Percentiles rank a stretch among this genome's conserved stretches.
phyloP scores from a whole-genome alignment of 2,797 vertebrate species.

The Coccyzus lansbergi region DNA sequence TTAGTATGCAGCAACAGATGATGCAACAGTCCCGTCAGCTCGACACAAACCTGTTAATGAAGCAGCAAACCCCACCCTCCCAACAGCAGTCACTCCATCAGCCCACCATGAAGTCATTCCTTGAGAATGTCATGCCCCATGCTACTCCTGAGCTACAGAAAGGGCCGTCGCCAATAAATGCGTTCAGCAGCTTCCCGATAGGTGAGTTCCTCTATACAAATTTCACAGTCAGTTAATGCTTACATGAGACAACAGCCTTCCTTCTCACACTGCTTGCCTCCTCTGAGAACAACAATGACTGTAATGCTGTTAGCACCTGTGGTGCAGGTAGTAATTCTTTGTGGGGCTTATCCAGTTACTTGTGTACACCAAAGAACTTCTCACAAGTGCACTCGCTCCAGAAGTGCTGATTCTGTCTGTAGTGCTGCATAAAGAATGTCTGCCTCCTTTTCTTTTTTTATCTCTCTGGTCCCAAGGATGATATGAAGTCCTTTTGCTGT shows the following conservation, averaged over 20 bases:
- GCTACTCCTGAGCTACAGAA: conserved; percentile 91
- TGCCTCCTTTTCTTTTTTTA: background rate
- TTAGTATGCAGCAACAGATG: conserved; percentile 92
- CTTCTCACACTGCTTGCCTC: background rate
- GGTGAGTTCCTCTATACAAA: conserved; percentile 79
- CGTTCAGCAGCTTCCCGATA: conserved; percentile 95
- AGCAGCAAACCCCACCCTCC: conserved; percentile 84
- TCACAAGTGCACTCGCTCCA: background rate
- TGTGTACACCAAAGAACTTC: background rate
- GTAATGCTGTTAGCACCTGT: background rate
- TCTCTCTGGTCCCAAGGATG: background rate
- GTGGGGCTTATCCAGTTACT: background rate
- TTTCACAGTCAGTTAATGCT: background rate
- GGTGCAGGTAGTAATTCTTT: background rate
- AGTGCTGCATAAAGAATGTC: background rate
- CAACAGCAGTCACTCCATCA: conserved; percentile 85
- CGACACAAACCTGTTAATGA: conserved; percentile 90
- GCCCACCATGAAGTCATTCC: conserved; percentile 88
- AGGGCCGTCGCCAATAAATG: conserved; percentile 86
- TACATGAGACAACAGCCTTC: background rate
- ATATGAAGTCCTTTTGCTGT: background rate
- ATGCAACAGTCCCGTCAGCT: conserved; percentile 91
- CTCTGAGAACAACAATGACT: background rate
- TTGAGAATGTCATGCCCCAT: conserved; percentile 91
- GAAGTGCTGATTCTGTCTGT: background rate